phyloP scores from a whole-genome alignment of 2,113 vertebrate species.

The human region DNA sequence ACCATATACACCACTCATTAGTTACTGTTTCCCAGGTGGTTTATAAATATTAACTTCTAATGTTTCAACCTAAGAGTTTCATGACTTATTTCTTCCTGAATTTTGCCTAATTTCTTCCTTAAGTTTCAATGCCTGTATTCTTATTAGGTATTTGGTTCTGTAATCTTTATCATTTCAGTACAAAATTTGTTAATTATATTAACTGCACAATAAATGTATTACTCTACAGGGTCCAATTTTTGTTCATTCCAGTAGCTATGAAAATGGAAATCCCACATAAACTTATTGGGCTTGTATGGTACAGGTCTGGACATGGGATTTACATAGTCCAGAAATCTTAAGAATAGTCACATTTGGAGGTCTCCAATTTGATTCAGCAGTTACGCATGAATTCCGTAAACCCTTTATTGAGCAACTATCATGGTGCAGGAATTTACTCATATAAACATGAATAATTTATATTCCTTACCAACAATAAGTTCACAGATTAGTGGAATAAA shows the following conservation, averaged over 20 bases:
- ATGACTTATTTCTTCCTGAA: constrained; percentile 9
- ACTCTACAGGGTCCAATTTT: not conserved
- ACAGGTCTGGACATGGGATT: not conserved
- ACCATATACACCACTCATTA: not conserved
- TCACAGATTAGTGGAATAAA: not conserved
- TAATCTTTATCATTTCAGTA: not conserved
- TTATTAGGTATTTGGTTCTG: not conserved
- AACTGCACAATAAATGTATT: not conserved
- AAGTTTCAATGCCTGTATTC: not conserved
- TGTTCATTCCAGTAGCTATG: not conserved
- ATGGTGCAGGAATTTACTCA: not conserved
- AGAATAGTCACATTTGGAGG: not conserved
- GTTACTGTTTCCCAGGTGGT: not conserved
- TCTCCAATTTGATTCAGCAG: not conserved
- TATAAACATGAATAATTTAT: not conserved
- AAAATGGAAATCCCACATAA: not conserved
- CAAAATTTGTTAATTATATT: not conserved
- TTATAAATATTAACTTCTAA: not conserved
- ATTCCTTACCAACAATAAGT: not conserved
- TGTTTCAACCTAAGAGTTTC: not conserved
- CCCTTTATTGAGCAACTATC: not conserved
- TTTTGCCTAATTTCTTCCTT: constrained; percentile 8
- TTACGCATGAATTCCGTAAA: not conserved
- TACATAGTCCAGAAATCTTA: not conserved
- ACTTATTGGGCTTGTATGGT: not conserved